Percentiles rank a stretch among this genome's conserved stretches.
Conservation (phyloP, 2,888 invertebrate genomes). For the Drosophila setosimentum region DNA sequence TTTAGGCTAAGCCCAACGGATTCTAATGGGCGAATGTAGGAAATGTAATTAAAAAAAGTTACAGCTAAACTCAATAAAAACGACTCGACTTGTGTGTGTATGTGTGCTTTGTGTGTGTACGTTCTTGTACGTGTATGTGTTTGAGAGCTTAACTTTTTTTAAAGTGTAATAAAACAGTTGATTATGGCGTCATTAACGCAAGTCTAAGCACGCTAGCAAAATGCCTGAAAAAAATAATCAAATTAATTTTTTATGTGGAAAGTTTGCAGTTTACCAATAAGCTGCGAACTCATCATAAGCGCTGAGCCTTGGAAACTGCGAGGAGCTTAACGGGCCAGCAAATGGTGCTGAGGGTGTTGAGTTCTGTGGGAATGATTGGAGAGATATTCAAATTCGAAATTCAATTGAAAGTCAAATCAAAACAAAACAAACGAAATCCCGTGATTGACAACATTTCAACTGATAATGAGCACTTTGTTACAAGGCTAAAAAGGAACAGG, state of each 20-base stretch:
- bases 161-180: conserved; percentile 78
- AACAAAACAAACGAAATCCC: conserved; percentile 70
- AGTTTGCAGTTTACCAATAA: conserved; percentile 73
- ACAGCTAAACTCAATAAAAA: conserved; percentile 55
- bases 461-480: conserved; percentile 73
- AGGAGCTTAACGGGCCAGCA: conserved; percentile 49
- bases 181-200: conserved; percentile 78
- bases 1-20: conserved; percentile 13
- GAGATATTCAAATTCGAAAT: conserved; percentile 73
- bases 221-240: conserved; percentile 62
- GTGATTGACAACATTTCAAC: conserved; percentile 81
- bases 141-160: conserved; percentile 66
- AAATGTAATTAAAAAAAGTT: conserved; percentile 73
- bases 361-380: conserved; percentile 21
- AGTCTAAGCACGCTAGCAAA: conserved; percentile 50
- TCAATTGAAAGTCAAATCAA: conserved; percentile 79
- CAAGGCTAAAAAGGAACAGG: conserved; percentile 15
- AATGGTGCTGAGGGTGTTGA: neutral
- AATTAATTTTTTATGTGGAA: conserved; percentile 80
- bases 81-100: conserved; percentile 40
- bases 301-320: conserved; percentile 36
- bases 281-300: conserved; percentile 70
- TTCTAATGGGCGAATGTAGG: conserved; percentile 25
- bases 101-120: conserved; percentile 9
- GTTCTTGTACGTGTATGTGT: conserved; percentile 8